These are phyloP conservation scores for Crocuta crocuta DNA, from an alignment of 2,113 vertebrate species.

Conservation along the genomic window DNA sequence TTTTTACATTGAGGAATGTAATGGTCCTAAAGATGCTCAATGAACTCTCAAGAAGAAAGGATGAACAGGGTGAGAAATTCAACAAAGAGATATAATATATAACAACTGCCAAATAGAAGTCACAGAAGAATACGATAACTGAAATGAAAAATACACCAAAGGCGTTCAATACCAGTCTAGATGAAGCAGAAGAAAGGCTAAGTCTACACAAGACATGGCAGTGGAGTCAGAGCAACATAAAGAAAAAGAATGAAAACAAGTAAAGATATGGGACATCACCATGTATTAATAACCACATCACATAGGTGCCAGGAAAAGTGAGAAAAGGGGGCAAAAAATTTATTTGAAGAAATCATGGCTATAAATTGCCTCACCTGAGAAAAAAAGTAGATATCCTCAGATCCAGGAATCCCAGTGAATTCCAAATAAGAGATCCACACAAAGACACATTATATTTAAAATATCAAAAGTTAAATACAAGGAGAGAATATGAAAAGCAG, in stretches of 20 bases:
- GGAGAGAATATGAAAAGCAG: neutral
- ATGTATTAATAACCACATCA: neutral
- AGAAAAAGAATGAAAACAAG: neutral
- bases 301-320: neutral
- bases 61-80: neutral
- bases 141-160: neutral
- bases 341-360: neutral
- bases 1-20: neutral
- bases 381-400: neutral
- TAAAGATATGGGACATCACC: neutral
- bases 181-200: neutral
- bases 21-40: neutral
- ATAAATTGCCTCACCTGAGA: neutral
- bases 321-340: neutral
- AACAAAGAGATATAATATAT: neutral
- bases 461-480: neutral
- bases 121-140: neutral
- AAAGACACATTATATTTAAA: neutral
- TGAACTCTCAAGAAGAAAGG: neutral
- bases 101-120: neutral
- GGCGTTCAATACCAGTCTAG: neutral
- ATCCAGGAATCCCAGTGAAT: neutral
- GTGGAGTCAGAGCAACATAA: neutral
- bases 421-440: neutral
- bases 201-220: neutral